Percentiles rank a stretch among this genome's conserved stretches.
Evolutionary conservation across 2,113 vertebrate genomes (phyloP).

Genomic region (Nannobrachium achirus): DNA sequence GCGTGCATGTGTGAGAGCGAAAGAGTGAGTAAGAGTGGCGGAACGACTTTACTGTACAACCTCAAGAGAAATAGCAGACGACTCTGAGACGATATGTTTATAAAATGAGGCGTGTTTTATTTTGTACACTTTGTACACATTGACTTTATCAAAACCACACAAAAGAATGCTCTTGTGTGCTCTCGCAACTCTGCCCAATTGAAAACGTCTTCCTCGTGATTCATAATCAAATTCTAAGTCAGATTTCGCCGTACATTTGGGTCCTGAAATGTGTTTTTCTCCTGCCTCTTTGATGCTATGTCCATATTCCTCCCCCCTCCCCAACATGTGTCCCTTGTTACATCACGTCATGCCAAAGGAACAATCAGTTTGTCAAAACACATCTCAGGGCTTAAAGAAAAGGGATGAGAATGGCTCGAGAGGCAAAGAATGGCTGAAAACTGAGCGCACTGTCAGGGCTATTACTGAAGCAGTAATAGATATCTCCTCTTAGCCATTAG

Average conservation of each 20-base stretch:
- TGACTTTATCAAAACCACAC: slow-evolving; percentile 54
- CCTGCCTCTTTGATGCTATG: slow-evolving; percentile 58
- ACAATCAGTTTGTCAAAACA: slow-evolving; percentile 74
- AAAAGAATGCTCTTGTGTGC: slow-evolving; percentile 29
- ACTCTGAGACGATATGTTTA: slow-evolving; percentile 24
- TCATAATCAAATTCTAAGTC: slow-evolving; percentile 62
- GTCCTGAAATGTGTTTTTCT: slow-evolving; percentile 50
- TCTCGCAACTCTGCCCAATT: slow-evolving; percentile 51
- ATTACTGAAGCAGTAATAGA: slow-evolving; percentile 69
- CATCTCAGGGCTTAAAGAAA: slow-evolving; percentile 51
- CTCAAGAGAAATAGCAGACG: slow-evolving; percentile 43
- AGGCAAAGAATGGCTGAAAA: slow-evolving; percentile 42
- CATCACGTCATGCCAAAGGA: slow-evolving; percentile 67
- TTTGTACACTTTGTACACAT: slow-evolving; percentile 41
- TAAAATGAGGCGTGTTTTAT: slow-evolving; percentile 49
- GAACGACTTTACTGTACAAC: neutral
- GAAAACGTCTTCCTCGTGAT: slow-evolving; percentile 62
- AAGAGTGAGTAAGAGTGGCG: slow-evolving; percentile 45
- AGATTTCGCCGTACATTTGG: slow-evolving; percentile 40
- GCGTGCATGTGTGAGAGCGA: slow-evolving; percentile 16
- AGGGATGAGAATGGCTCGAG: slow-evolving; percentile 42
- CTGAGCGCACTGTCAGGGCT: slow-evolving; percentile 54
- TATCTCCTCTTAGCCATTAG: slow-evolving; percentile 54
- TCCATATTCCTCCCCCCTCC: slow-evolving; percentile 56
- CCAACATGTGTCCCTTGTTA: slow-evolving; percentile 75